Evolutionary conservation across 2,888 invertebrate species (phyloP), one percentile per base, ranked within the genome.

Genomic region (Diabrotica balteata): DNA sequence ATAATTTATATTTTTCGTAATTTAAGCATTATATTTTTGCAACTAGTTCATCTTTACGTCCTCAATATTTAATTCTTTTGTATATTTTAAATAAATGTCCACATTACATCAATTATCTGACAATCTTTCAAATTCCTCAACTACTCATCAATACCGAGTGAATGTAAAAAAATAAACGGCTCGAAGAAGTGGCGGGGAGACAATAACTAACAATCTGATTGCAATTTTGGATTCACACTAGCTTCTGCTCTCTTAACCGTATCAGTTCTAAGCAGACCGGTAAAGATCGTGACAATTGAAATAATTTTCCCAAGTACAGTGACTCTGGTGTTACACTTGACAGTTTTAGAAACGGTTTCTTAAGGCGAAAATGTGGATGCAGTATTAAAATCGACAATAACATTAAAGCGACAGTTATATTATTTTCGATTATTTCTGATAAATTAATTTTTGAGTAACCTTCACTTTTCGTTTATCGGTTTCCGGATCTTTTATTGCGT

Each of bases 171-270:
- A 65, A 50, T 58, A 60, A 70, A 69, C 67, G 57, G 66, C 55
- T 43, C 54, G 70, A 62, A 53, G 59, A 58, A 17, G 53, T 69
- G 59, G 77, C 76, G 78, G 79, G 79, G 77, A 70, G 67, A 67
- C 71, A 74, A 78, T 79, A 79, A 77, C 75, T 79, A 79, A 77
- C 75, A 75, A 77, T 74, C 74, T 72, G 68, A 74, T 71, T 75
- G 74, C 76, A 77, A 76, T 76, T 76, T 75, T 69, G 72, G 71
- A 69, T 74, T 71, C 75, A 72, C 75, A 78, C 54, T 74, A 65
- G 72, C 69, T 70, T 67, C 67, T 67, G 68, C 66, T 70, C 69
- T 69, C 60, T 64, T 63, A 66, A 67, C 64, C 72, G 62, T 72
- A 72, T 70, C 70, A 72, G 70, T 70, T 68, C 59, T 59, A 59